Percentiles rank a stretch among this genome's conserved stretches.
These are phyloP conservation scores for Argyra leucocephala DNA, from an alignment of 2,888 invertebrate genomes.

Conservation along the genomic window DNA sequence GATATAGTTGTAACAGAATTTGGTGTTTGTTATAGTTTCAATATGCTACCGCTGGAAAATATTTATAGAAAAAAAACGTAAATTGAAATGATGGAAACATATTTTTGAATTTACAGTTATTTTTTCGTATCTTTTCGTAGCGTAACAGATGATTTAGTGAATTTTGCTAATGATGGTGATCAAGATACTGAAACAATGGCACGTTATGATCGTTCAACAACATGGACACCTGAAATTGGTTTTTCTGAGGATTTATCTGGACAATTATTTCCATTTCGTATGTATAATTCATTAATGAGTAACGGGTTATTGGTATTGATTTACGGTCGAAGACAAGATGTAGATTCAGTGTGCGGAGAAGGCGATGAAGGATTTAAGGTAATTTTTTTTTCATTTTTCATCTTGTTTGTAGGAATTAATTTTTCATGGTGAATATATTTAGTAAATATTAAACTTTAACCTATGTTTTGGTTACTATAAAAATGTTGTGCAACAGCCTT, in stretches of 20 bases:
- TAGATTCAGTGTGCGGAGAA: slow-evolving; percentile 13
- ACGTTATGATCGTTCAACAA: neutral
- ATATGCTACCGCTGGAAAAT: slow-evolving; percentile 9
- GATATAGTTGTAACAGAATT: slow-evolving; percentile 13
- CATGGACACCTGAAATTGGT: slow-evolving; percentile 14
- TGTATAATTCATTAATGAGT: slow-evolving; percentile 9
- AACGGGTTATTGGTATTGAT: slow-evolving; percentile 10
- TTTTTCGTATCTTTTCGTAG: neutral
- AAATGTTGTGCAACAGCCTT: no score
- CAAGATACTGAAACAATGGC: neutral
- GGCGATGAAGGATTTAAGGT: slow-evolving; percentile 16
- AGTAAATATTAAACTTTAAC: no score
- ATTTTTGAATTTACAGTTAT: neutral
- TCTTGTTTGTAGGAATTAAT: neutral
- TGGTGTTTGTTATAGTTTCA: slow-evolving; percentile 16
- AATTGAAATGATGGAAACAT: neutral
- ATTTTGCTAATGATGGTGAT: neutral
- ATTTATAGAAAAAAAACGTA: slow-evolving; percentile 15
- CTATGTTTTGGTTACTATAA: no score
- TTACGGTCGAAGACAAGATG: slow-evolving; percentile 5
- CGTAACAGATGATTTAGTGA: slow-evolving; percentile 6
- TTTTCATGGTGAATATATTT: no score
- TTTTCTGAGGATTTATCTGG: neutral
- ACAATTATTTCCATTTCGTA: slow-evolving; percentile 13
- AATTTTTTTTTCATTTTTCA: slow-evolving; percentile 7